Evolutionary conservation across 2,113 vertebrate genomes (phyloP), one percentile per base, ranked within the genome.

Genomic region (Grantiella picta): DNA sequence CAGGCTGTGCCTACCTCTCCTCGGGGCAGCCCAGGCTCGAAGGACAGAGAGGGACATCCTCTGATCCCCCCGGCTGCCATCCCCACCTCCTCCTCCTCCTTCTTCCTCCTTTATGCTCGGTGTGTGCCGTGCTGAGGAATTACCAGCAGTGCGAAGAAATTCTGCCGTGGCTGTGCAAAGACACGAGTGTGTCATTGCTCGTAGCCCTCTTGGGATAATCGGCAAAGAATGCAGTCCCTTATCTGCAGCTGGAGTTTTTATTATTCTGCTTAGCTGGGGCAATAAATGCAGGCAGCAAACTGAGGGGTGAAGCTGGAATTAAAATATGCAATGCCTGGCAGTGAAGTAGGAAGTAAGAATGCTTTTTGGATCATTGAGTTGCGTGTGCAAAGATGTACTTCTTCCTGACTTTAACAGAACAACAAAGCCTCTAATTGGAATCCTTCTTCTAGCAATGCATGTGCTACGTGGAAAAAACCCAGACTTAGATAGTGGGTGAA

Each of bases 61-160:
- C 40, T 5, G 2, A 23, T 18, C 44, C 33, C 38, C 35, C 53
- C 7, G 12, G 3, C 44, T 36, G 20, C 36, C 9, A 24, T 6
- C 4, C 0, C 20, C 44, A 4, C 15, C 13, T 23, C 5, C 4
- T 10, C 9, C 20, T n/a, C 6, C 21, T 47, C 13, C 15, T 49
- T 15, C 22, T 50, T 9, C 36, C 13, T 5, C 2, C 33, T 38
- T 3, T 11, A 12, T 17, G 1, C 6, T 23, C 3, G 1, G 3
- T 6, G 21, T 9, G 20, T 52, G 2, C 20, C 5, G 22, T 21
- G 42, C 15, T 31, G 50, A 60, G 59, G 29, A 78, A 35, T 49
- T 11, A 5, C 9, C 35, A 52, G 60, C 45, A 38, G 6, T 3
- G 38, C 12, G 16, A 71, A 50, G 29, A 45, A n/a, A 36, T 17